phyloP scores from a whole-genome alignment of 2,113 vertebrate genomes.

The Pristiophorus japonicus region DNA sequence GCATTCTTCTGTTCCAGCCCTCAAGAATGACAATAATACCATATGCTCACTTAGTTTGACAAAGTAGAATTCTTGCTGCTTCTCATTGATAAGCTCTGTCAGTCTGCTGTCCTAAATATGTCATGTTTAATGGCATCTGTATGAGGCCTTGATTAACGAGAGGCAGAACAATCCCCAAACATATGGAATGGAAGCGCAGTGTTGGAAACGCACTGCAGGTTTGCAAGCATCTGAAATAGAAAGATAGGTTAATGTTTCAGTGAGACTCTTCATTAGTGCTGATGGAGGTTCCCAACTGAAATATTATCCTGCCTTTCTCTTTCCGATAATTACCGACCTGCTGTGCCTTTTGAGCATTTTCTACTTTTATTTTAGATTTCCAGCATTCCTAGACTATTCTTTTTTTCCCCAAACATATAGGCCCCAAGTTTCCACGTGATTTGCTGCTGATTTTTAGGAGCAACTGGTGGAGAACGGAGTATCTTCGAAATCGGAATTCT shows the following conservation, averaged over 20 bases:
- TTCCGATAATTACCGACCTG: background rate
- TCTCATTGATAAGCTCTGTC: background rate
- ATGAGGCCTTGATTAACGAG: background rate
- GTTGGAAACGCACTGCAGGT: background rate
- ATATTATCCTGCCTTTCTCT: conserved; percentile 14
- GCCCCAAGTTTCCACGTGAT: too few species aligned
- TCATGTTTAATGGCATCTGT: background rate
- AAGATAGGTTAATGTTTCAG: conserved; percentile 22
- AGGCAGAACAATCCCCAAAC: background rate
- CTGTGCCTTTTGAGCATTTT: background rate
- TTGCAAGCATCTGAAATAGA: background rate
- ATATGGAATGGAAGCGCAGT: background rate
- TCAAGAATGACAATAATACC: too few species aligned
- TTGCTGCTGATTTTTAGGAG: too few species aligned
- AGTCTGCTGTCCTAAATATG: background rate
- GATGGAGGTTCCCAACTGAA: background rate
- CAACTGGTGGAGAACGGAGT: too few species aligned
- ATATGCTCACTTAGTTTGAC: background rate
- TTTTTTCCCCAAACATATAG: background rate
- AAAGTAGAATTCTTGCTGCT: background rate
- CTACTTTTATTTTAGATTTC: background rate
- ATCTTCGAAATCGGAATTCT: too few species aligned
- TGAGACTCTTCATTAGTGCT: background rate
- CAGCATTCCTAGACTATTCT: background rate
- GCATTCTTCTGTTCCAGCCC: background rate